phyloP scores from a whole-genome alignment of 1,140 invertebrate genomes.

The Bilobella aurantiaca region DNA sequence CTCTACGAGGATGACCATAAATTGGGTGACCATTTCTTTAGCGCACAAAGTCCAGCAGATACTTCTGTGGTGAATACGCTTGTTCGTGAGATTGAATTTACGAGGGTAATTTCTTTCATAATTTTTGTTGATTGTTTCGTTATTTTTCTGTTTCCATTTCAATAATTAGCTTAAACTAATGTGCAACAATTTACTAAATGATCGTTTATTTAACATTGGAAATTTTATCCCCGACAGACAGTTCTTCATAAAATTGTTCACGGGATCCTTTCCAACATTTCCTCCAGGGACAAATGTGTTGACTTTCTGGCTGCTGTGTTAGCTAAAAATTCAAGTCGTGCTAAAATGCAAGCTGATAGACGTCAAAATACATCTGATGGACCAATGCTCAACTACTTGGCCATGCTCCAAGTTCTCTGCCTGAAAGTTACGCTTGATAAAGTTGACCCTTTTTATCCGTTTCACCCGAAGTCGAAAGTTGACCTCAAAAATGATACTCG shows the following conservation, averaged over 20 bases:
- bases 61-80: conserved; percentile 52
- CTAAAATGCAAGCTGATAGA: conserved; percentile 81
- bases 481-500: conserved; percentile 73
- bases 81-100: conserved; percentile 60
- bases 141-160: no score
- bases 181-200: no score
- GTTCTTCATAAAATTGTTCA: conserved; percentile 72
- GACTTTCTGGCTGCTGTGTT: conserved; percentile 66
- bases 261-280: conserved; percentile 66
- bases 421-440: conserved; percentile 54
- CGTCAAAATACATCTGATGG: conserved; percentile 75
- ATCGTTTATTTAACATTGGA: no score
- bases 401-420: conserved; percentile 75
- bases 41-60: conserved; percentile 43
- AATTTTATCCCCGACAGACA: no score
- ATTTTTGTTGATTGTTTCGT: conserved; percentile 21
- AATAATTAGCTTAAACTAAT: no score
- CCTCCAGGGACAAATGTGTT: conserved; percentile 61
- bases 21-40: conserved; percentile 56
- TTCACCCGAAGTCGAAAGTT: conserved; percentile 65
- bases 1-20: conserved; percentile 85
- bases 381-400: conserved; percentile 86
- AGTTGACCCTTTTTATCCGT: conserved; percentile 76
- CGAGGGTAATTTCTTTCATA: conserved; percentile 42
- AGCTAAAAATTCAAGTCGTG: conserved; percentile 69